Conservation (phyloP, 2,113 vertebrate genomes). For the Brachypteracias leptosomus region DNA sequence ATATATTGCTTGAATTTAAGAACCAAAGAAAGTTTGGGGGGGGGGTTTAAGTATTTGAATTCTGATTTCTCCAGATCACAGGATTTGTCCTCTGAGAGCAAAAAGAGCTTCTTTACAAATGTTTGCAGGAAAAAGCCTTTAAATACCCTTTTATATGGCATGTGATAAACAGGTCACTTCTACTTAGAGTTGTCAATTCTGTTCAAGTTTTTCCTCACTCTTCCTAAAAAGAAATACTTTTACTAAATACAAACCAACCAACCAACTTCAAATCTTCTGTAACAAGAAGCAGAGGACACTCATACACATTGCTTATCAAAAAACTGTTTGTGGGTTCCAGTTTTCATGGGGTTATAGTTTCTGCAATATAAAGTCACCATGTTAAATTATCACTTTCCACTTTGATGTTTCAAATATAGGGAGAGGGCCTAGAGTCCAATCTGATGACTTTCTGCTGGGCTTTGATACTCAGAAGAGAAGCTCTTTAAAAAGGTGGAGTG, state of each 20-base stretch:
- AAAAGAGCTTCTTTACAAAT: neutral
- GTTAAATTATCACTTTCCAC: neutral
- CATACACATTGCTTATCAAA: neutral
- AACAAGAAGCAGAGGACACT: neutral
- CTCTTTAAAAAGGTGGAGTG: neutral
- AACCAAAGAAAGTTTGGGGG: neutral
- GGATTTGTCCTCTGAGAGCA: neutral
- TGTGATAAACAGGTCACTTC: neutral
- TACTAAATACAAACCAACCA: neutral
- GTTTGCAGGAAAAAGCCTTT: neutral
- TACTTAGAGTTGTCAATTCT: neutral
- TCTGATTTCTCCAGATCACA: neutral
- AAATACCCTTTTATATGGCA: neutral
- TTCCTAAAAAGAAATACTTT: neutral
- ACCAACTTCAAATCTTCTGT: neutral
- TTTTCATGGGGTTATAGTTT: neutral
- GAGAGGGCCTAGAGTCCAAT: neutral
- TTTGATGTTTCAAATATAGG: neutral
- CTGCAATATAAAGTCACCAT: neutral
- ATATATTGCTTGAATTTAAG: accelerated
- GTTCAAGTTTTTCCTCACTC: neutral
- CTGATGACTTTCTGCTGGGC: neutral
- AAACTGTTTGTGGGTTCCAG: neutral
- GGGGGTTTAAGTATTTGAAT: neutral
- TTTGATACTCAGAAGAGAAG: neutral